phyloP scores from a whole-genome alignment of 2,888 invertebrate species.

The Dryobotodes eremita region DNA sequence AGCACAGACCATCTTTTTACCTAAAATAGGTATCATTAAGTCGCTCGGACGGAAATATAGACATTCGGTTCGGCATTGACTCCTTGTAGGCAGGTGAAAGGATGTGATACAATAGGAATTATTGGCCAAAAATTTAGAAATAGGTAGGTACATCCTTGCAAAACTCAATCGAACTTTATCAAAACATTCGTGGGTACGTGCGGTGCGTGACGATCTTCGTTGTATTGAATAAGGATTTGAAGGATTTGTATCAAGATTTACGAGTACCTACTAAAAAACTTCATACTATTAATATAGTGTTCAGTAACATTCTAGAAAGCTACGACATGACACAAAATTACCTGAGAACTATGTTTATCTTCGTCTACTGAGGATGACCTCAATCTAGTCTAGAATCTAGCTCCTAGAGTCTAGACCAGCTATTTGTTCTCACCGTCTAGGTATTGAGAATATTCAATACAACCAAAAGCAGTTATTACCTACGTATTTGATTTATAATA shows the following conservation, averaged over 20 bases:
- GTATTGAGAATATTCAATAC: background rate
- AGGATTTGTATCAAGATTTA: no score
- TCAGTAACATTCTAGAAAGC: background rate
- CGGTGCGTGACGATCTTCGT: background rate
- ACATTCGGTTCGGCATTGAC: background rate
- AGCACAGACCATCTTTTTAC: background rate
- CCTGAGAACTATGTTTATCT: background rate
- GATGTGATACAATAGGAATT: background rate
- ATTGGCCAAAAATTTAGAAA: background rate
- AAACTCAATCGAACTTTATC: background rate
- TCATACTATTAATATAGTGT: background rate
- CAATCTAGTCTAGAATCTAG: background rate
- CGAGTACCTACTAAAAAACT: background rate
- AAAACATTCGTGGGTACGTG: background rate
- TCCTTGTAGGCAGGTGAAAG: background rate
- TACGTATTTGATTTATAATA: conserved; percentile 2
- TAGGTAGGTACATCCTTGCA: background rate
- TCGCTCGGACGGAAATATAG: background rate
- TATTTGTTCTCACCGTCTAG: no score
- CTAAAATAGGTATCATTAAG: no score
- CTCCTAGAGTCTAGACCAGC: no score
- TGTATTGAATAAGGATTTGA: background rate
- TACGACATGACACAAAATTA: background rate
- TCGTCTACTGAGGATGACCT: background rate
- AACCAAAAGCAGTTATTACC: background rate